These are phyloP conservation scores for Paedocypris sp. DNA, from an alignment of 2,113 vertebrate genomes.

Conservation along the genomic window DNA sequence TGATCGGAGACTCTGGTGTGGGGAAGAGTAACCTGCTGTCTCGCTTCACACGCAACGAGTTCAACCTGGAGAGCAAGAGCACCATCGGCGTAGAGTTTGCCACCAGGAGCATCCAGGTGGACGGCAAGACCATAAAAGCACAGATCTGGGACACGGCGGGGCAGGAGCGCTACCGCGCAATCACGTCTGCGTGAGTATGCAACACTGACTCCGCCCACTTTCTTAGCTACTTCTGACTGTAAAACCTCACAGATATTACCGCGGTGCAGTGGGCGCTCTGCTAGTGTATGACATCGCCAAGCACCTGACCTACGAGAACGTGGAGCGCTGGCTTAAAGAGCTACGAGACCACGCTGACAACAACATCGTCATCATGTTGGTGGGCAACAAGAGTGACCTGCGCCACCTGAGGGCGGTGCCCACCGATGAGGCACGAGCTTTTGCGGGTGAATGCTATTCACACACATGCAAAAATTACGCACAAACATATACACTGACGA, in stretches of 20 bases:
- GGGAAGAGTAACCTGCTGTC: conserved; percentile 71
- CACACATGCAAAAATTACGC: not conserved
- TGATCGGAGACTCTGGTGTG: conserved; percentile 69
- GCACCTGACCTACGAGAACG: conserved; percentile 95
- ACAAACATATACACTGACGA: no score
- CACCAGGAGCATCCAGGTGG: conserved; percentile 95
- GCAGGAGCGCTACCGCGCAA: conserved; percentile 94
- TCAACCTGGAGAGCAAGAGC: conserved; percentile 97
- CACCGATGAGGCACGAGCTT: conserved; percentile 90
- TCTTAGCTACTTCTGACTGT: not conserved
- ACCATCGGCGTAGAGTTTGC: conserved; percentile 97
- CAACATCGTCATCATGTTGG: conserved; percentile 98
- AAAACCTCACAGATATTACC: conserved; percentile 72
- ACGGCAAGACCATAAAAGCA: conserved; percentile 94
- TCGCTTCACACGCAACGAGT: conserved; percentile 92
- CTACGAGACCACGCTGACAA: conserved; percentile 93
- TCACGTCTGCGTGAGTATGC: conserved; percentile 90
- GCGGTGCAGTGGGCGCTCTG: conserved; percentile 89
- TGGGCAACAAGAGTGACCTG: conserved; percentile 95
- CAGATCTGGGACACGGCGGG: conserved; percentile 98
- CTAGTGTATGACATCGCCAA: conserved; percentile 97
- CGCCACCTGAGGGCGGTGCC: conserved; percentile 93
- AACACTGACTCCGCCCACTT: no score
- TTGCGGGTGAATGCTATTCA: conserved; percentile 71
- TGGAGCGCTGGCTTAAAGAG: conserved; percentile 96